Conservation (phyloP, 2,797 vertebrate genomes). For the Mionectes olivaceus region DNA sequence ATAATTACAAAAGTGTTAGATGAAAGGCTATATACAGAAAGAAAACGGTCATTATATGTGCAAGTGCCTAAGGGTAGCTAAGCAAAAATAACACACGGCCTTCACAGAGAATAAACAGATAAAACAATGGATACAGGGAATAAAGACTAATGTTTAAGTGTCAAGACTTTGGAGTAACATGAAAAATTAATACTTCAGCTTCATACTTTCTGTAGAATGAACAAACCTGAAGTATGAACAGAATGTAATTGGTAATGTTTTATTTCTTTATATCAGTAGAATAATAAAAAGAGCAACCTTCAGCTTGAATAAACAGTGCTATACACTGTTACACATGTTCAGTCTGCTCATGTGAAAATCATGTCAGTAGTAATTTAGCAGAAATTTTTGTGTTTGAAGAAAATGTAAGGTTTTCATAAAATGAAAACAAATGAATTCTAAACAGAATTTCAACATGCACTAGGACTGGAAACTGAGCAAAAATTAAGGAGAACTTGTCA, state of each 20-base stretch:
- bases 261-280: background rate
- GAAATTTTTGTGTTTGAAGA: background rate
- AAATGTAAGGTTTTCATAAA: background rate
- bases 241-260: background rate
- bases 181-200: background rate
- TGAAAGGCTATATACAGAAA: background rate
- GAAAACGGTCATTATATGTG: background rate
- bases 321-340: background rate
- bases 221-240: background rate
- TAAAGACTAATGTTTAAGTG: background rate
- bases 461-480: background rate
- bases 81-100: background rate
- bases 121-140: background rate
- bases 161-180: background rate
- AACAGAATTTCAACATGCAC: background rate
- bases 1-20: background rate
- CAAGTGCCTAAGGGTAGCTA: background rate
- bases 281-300: background rate
- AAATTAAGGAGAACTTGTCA: background rate
- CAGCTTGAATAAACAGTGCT: background rate
- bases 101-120: background rate
- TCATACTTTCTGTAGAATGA: background rate
- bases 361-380: background rate
- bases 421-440: background rate
- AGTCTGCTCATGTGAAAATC: background rate